These are phyloP conservation scores for Periophthalmodon schlosseri DNA, from an alignment of 2,113 vertebrate genomes.

Conservation along the genomic window DNA sequence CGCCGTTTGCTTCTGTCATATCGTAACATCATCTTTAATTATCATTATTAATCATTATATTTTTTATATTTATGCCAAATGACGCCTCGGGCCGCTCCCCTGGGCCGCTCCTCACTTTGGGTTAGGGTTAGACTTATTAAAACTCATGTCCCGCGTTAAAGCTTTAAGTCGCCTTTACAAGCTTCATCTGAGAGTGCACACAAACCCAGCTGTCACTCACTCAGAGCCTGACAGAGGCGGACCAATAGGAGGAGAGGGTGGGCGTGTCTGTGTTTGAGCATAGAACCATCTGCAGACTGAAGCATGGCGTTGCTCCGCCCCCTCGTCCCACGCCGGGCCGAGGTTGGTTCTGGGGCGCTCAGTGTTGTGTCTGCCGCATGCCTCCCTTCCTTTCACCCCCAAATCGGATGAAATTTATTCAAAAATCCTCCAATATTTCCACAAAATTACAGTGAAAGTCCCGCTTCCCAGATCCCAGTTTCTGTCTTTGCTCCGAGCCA, in stretches of 20 bases:
- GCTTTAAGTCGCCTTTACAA: too few species aligned
- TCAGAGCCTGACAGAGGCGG: not conserved
- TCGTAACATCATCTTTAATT: not conserved
- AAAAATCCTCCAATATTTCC: not conserved
- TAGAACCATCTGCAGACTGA: not conserved
- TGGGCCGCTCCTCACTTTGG: too few species aligned
- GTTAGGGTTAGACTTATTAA: too few species aligned
- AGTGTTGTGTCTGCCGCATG: slow-evolving; percentile 49
- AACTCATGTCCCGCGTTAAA: not conserved
- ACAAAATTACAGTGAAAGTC: too few species aligned
- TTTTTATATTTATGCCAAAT: not conserved
- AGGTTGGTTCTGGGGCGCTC: not conserved
- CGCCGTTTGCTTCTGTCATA: not conserved
- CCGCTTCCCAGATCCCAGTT: not conserved
- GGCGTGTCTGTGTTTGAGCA: not conserved
- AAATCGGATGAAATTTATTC: not conserved
- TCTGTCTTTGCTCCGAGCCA: not conserved
- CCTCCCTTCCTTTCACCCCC: slow-evolving; percentile 31
- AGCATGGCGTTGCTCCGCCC: not conserved
- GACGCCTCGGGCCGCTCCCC: too few species aligned
- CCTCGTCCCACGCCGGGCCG: not conserved
- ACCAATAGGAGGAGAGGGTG: not conserved
- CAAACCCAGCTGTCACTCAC: not conserved
- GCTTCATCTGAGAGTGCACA: not conserved
- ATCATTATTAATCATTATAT: not conserved